Percentiles rank a stretch among this genome's conserved stretches.
These are phyloP conservation scores for Rutilus rutilus DNA, from an alignment of 2,113 vertebrate genomes.

Conservation along the genomic window DNA sequence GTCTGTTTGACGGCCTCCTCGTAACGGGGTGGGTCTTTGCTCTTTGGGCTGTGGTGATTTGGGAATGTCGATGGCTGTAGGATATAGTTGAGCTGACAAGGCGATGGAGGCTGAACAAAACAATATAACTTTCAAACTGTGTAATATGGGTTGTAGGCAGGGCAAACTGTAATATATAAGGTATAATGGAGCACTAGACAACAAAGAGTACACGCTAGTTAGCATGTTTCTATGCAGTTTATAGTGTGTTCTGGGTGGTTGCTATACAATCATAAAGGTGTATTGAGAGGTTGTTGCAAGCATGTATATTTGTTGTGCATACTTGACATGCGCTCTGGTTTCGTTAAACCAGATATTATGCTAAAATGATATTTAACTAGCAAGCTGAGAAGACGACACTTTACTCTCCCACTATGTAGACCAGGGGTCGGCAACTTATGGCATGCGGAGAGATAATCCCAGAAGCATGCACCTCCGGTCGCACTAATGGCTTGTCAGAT, in stretches of 20 bases:
- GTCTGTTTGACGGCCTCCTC: slow-evolving; percentile 97
- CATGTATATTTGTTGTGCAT: neutral
- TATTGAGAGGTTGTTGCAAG: too few species aligned
- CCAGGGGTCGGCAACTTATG: too few species aligned
- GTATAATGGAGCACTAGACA: neutral
- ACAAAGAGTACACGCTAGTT: neutral
- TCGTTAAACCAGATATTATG: neutral
- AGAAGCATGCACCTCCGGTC: too few species aligned
- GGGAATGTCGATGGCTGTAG: slow-evolving; percentile 72
- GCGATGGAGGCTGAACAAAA: slow-evolving; percentile 77
- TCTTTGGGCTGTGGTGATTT: slow-evolving; percentile 75
- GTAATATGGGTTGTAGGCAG: neutral
- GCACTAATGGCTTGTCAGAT: too few species aligned
- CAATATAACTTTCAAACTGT: neutral
- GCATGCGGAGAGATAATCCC: too few species aligned
- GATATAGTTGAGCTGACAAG: slow-evolving; percentile 78
- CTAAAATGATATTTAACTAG: neutral
- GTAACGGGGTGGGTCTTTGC: slow-evolving; percentile 92
- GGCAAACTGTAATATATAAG: too few species aligned
- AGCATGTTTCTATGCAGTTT: too few species aligned
- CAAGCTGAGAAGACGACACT: neutral
- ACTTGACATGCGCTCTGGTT: neutral
- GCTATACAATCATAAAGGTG: too few species aligned
- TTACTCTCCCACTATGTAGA: neutral
- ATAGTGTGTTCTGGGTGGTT: too few species aligned